Evolutionary conservation across 2,888 invertebrate genomes (phyloP), one percentile per base, ranked within the genome.

Genomic region (Melanophora roralis): DNA sequence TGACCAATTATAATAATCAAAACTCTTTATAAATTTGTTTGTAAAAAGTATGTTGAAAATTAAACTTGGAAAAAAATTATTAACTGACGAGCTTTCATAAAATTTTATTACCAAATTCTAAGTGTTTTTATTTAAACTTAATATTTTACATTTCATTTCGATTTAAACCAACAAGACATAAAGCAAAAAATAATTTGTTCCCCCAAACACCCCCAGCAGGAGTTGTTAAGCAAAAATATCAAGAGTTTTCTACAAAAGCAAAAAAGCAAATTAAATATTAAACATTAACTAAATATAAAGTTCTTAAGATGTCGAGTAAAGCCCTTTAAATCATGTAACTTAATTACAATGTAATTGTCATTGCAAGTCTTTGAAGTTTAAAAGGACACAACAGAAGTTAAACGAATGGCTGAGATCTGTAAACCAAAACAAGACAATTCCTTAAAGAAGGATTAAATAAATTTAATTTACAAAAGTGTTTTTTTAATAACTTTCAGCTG

Each of bases 351-450:
- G 55, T n/a, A 49, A 34, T 55, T 67, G 53, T 43, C 21, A 43
- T n/a, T 34, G 34, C 40, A 32, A 32, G 16, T 27, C n/a, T 43
- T 14, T 19, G 16, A 7, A 65, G 21, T 47, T 49, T 1, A 32
- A 34, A 38, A 11, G 14, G 27, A 9, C 32, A 9, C 19, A 19
- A 45, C 14, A 45, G 16, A 19, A 9, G 1, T 14, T 12, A 2
- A 21, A 21, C 21, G 21, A 21, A 21, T 2, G 11, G 40, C 19
- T 19, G 32, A 9, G 9, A 3, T 47, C 40, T 40, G 11, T 3
- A 51, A 40, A n/a, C 16, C 27, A 12, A n/a, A 27, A 53, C 67
- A 53, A 53, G 11, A 51, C n/a, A 67, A 67, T 43, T 21, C 21
- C 53, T 7, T 16, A 53, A 53, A 21, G 19, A 53, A 53, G 23